Base-by-base conservation (phyloP, 2,113 vertebrate genomes). In the Lagopus leucura region DNA sequence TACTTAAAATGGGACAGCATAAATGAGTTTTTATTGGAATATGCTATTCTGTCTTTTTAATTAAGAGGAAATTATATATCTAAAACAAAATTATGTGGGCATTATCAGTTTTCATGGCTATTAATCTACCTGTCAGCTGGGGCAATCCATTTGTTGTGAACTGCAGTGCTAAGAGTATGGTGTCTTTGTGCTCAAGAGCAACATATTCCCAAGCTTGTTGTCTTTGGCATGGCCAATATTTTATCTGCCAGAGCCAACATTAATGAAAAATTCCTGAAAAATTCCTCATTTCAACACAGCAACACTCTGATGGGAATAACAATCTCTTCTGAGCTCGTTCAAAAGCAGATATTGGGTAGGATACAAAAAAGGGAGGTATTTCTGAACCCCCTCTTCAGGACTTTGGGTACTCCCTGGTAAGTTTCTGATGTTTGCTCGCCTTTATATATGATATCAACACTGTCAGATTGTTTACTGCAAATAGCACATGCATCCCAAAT, bases 241-340 rank as follows among this genome's bases (percentile, higher is more conserved):
- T 97, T 90, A 96, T 97, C 92, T 97, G 83, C 93, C 92, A 95
- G 90, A 97, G 95, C 90, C 93, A 95, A 95, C 0, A 3, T 77
- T 97, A 97, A 97, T 96, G 96, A 96, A 96, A 96, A 97, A 97
- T 97, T 97, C 96, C 93, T 97, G 88, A 95, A 87, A 89, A 96
- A 96, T 95, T 96, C 96, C 93, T 48, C 86, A 80, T 93, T 93
- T 96, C 94, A 89, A 74, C 92, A 71, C 34, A 32, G 89, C 78
- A 88, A 6, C 28, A 7, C 60, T 95, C 82, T 80, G 83, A 66
- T 93, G 90, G 93, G 77, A 95, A 95, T 93, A 92, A 86, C 63
- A 95, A 81, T 73, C 71, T 80, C 86, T 42, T 1, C 13, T 93
- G 95, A 73, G 77, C 83, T 66, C 1, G 7, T 80, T 85, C 69